phyloP scores from a whole-genome alignment of 2,113 vertebrate genomes.

The Camelus dromedarius region DNA sequence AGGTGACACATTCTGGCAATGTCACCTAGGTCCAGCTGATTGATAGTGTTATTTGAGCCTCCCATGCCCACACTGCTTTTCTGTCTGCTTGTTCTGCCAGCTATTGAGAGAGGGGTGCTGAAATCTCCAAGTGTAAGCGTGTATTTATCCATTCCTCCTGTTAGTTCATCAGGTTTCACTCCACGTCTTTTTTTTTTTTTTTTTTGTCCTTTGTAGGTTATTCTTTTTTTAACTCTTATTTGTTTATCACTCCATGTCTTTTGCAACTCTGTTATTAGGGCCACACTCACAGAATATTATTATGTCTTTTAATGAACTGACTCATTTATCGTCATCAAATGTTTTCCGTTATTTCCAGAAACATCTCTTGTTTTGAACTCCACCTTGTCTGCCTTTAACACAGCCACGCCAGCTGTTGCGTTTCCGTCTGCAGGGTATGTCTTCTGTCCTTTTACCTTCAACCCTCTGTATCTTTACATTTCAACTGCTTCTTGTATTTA shows the following conservation, averaged over 20 bases:
- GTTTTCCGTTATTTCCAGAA: background rate
- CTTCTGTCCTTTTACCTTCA: background rate
- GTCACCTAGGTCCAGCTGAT: background rate
- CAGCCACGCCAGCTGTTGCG: background rate
- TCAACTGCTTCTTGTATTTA: background rate
- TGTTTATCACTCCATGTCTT: background rate
- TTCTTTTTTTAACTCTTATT: too few species aligned
- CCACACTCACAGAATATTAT: background rate
- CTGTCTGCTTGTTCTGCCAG: background rate
- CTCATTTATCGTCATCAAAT: background rate
- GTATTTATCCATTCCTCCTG: background rate
- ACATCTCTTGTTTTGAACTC: constrained; percentile 21
- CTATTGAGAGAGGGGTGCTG: background rate
- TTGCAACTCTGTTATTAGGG: background rate
- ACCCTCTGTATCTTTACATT: background rate
- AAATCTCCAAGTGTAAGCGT: background rate
- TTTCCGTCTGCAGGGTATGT: background rate
- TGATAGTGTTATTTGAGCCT: background rate
- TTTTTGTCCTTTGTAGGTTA: too few species aligned
- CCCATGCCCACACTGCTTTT: background rate
- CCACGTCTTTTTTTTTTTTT: background rate
- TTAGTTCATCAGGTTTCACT: background rate
- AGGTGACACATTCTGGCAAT: background rate
- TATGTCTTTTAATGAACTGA: background rate
- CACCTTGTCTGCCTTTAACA: background rate